phyloP scores from a whole-genome alignment of 2,113 vertebrate genomes.

The Tichodroma muraria region DNA sequence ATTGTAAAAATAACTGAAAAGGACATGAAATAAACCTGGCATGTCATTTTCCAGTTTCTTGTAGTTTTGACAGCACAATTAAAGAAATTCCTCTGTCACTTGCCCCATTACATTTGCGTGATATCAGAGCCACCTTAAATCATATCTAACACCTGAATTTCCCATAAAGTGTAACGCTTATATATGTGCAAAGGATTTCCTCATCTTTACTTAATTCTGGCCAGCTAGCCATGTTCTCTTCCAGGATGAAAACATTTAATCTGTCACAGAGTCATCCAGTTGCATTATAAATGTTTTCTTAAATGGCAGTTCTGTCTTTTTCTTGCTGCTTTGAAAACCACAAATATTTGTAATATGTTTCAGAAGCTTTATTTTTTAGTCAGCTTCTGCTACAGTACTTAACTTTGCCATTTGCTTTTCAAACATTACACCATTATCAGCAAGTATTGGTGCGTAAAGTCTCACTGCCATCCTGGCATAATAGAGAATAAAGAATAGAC shows the following conservation, averaged over 20 bases:
- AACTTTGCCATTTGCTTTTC: not conserved
- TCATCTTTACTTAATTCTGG: conserved; percentile 35
- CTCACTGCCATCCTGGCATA: not conserved
- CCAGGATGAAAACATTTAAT: conserved; percentile 16
- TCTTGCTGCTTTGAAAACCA: conserved; percentile 52
- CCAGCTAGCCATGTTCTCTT: not conserved
- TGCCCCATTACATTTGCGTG: not conserved
- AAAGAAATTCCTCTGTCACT: not conserved
- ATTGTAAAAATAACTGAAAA: not conserved
- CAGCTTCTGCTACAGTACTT: not conserved
- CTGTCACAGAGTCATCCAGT: conserved; percentile 34
- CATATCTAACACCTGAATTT: not conserved
- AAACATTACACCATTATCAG: not conserved
- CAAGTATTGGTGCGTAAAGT: not conserved
- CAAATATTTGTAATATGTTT: conserved; percentile 46
- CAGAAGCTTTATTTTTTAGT: conserved; percentile 18
- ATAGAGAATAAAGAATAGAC: not conserved
- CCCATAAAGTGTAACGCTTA: not conserved
- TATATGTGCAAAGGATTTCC: conserved; percentile 26
- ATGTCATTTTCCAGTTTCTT: not conserved
- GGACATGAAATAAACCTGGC: not conserved
- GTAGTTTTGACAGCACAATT: not conserved
- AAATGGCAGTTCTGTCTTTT: conserved; percentile 37
- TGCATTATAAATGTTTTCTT: conserved; percentile 52
- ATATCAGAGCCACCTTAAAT: conserved; percentile 12